Base-by-base conservation (phyloP, 2,888 invertebrate genomes). In the Calliopum simillimum region DNA sequence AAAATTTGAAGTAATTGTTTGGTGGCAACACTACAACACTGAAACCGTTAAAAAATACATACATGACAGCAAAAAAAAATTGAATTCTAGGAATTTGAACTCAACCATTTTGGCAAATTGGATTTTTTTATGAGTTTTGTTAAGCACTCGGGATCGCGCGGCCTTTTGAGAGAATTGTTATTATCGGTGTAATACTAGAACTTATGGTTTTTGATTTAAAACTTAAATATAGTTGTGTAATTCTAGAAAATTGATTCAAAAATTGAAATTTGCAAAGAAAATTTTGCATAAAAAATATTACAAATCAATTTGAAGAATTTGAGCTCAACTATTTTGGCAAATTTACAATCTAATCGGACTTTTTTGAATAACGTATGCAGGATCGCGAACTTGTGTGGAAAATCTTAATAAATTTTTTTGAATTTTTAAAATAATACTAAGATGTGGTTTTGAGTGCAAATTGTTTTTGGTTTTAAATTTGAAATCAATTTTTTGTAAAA, bases 271-370 rank as follows among this genome's bases (percentile, higher is more conserved):
- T n/a, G n/a, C n/a, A n/a, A n/a, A n/a, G n/a, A n/a, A n/a, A n/a
- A n/a, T n/a, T n/a, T n/a, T n/a, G n/a, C n/a, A n/a, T n/a, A n/a
- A n/a, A n/a, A n/a, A n/a, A n/a, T n/a, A n/a, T n/a, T n/a, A n/a
- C n/a, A n/a, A n/a, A n/a, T n/a, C n/a, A 67, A 59, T 67, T 67
- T 58, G 47, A 47, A 71, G 75, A 75, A 75, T 73, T 74, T 71
- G 46, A 73, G 71, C 62, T 56, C 67, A 46, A 70, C 46, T 49
- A 55, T 56, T 66, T 70, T 43, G 51, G 19, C 41, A 12, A 66
- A 55, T 1, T 33, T 49, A 46, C 46, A 47, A 61, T 71, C n/a
- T 59, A 67, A 70, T 71, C 62, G 72, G 53, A 67, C 47, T 56
- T 64, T 64, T 69, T 64, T 72, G n/a, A 69, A 65, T 63, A 65